Base-by-base conservation (phyloP, 2,113 vertebrate genomes). In the Oncorhynchus tshawytscha region DNA sequence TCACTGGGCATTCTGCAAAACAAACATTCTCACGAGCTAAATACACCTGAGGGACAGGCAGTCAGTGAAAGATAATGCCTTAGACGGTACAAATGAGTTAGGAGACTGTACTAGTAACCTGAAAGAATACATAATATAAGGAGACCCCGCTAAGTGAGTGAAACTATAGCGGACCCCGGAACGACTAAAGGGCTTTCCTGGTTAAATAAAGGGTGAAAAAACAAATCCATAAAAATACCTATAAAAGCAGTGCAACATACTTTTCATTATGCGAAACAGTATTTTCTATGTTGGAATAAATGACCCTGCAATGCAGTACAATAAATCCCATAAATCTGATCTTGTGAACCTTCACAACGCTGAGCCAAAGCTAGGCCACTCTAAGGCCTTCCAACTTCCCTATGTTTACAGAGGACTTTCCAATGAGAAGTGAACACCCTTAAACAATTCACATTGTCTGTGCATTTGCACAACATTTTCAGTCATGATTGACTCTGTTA, bases 401-500 rank as follows among this genome's bases (percentile, higher is more conserved):
- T 31, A 59, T 79, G 75, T 84, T 81, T 74, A 74, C 64, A 71
- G 22, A 60, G 24, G 20, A 39, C 60, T 18, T 66, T 74, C 62
- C 73, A 79, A 81, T 68, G 39, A 76, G 70, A 65, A 22, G 54
- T 75, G 75, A 71, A 70, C 67, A 79, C 25, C 76, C 62, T 73
- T 72, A 84, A 81, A 81, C 73, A 82, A 82, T 62, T 67, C 39
- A 22, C 59, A 69, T 65, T 83, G 74, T 80, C 25, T 72, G 62
- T 54, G 22, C 27, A 78, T 75, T 78, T 84, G 48, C 71, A 67
- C 8, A 39, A 34, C 60, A 77, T 15, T 25, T 75, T 70, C 18
- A 12, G 29, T 54, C 67, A 75, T 66, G 59, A 72, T 66, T 65
- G n/a, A 71, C 74, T 25, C 70, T 2, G 59, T 68, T 57, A 77